phyloP scores from a whole-genome alignment of 2,113 vertebrate species.

The Xenopus laevis region DNA sequence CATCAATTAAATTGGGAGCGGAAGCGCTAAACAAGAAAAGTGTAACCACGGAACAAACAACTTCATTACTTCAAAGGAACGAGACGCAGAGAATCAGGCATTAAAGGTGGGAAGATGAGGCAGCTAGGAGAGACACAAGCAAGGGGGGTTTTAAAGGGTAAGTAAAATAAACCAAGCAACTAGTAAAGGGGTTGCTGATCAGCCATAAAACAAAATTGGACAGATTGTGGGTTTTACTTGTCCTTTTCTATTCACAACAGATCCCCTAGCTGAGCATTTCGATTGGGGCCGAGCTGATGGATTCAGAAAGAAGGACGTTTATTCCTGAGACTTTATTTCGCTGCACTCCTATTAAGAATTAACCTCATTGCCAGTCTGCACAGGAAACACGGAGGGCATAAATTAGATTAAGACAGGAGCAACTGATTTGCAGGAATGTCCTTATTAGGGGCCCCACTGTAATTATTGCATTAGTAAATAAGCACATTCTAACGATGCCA shows the following conservation, averaged over 20 bases:
- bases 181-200: no score
- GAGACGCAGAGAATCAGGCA: not conserved
- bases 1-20: not conserved
- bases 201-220: no score
- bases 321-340: slow-evolving; percentile 10
- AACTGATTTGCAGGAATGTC: slow-evolving; percentile 16
- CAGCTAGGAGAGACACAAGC: no score
- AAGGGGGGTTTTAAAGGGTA: no score
- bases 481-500: not conserved
- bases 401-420: slow-evolving; percentile 33
- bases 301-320: no score
- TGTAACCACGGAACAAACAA: not conserved
- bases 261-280: not conserved
- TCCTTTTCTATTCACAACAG: no score
- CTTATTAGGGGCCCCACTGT: slow-evolving; percentile 11
- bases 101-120: not conserved
- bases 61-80: not conserved
- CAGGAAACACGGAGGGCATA: slow-evolving; percentile 19
- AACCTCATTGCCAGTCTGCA: slow-evolving; percentile 23
- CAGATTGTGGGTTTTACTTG: no score
- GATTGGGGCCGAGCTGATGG: not conserved
- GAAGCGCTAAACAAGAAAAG: not conserved
- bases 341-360: slow-evolving; percentile 31
- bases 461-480: not conserved
- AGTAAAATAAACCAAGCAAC: no score